These are phyloP conservation scores for Argyresthia goedartella DNA, from an alignment of 2,888 invertebrate genomes.

Conservation along the genomic window DNA sequence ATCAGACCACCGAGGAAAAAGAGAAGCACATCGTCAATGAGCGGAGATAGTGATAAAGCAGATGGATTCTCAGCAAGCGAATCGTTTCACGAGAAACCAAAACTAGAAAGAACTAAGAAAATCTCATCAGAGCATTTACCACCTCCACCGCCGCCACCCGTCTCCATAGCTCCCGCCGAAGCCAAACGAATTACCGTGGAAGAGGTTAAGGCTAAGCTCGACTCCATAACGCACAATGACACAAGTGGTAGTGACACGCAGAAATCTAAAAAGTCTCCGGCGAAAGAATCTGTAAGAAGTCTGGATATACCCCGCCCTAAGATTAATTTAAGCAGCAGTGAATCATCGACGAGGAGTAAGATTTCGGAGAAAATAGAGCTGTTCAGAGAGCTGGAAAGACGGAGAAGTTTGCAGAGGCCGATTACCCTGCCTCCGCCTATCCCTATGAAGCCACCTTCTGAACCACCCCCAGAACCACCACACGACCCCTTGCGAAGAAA, in stretches of 20 bases:
- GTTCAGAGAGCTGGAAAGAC: slow-evolving; percentile 57
- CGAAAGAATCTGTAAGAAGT: slow-evolving; percentile 24
- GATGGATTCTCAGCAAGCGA: slow-evolving; percentile 61
- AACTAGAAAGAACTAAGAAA: slow-evolving; percentile 68
- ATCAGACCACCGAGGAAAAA: slow-evolving; percentile 83
- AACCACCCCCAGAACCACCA: slow-evolving; percentile 27
- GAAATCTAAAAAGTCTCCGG: slow-evolving; percentile 59
- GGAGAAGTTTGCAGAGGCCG: slow-evolving; percentile 59
- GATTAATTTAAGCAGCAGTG: slow-evolving; percentile 40
- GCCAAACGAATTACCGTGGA: slow-evolving; percentile 58
- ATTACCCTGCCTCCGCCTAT: slow-evolving; percentile 60
- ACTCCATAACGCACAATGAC: slow-evolving; percentile 54
- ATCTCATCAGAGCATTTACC: slow-evolving; percentile 69
- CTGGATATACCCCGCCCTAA: slow-evolving; percentile 15
- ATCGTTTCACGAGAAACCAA: slow-evolving; percentile 58
- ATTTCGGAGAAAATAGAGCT: slow-evolving; percentile 66
- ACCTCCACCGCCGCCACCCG: slow-evolving; percentile 57
- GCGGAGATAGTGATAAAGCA: slow-evolving; percentile 73
- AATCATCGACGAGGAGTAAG: slow-evolving; percentile 58
- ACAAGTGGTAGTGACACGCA: slow-evolving; percentile 63
- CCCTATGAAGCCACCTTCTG: slow-evolving; percentile 44
- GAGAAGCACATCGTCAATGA: slow-evolving; percentile 74
- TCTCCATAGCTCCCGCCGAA: slow-evolving; percentile 40
- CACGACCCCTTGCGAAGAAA: slow-evolving; percentile 55
- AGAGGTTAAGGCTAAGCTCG: slow-evolving; percentile 71